Evolutionary conservation across 1,140 invertebrate genomes (phyloP), one percentile per base, ranked within the genome.

Genomic region (Ceratitis capitata): DNA sequence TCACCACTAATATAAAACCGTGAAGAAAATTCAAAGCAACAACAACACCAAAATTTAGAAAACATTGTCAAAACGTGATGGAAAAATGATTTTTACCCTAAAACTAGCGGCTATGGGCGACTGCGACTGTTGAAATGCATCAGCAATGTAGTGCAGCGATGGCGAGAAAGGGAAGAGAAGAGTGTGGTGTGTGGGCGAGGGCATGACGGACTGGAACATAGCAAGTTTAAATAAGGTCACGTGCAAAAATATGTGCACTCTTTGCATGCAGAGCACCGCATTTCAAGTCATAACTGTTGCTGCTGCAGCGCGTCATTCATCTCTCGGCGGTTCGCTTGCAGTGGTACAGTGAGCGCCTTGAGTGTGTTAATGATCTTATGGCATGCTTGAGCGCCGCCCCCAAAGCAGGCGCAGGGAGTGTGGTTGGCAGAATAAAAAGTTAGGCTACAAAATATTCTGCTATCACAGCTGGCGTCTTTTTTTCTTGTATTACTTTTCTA

Each of bases 171-270:
- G n/a, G n/a, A n/a, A n/a, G n/a, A n/a, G n/a, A n/a, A n/a, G n/a
- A n/a, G n/a, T 56, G 3, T 7, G 16, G 10, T 19, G 14, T 26
- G 74, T 45, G 74, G 45, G 74, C 45, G 78, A 19, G 78, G n/a
- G 45, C 23, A 49, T 82, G 9, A 26, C n/a, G 82, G 47, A 32
- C n/a, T 32, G 16, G 35, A 58, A 49, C 51, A 58, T 51, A n/a
- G n/a, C n/a, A n/a, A n/a, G n/a, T n/a, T n/a, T n/a, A 83, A 83
- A 83, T 56, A 53, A 53, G 47, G 82, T 83, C 82, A 83, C 82
- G 82, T 83, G 82, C 47, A 83, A 35, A 83, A 83, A 53, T 51
- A 47, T 83, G 23, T 53, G 53, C 69, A 32, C 35, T 78, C 69
- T 45, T 78, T 45, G 39, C 39, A 78, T 78, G 39, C 69, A 7